Evolutionary conservation across 2,797 vertebrate species (phyloP).

Genomic region (Etheostoma nigrum): DNA sequence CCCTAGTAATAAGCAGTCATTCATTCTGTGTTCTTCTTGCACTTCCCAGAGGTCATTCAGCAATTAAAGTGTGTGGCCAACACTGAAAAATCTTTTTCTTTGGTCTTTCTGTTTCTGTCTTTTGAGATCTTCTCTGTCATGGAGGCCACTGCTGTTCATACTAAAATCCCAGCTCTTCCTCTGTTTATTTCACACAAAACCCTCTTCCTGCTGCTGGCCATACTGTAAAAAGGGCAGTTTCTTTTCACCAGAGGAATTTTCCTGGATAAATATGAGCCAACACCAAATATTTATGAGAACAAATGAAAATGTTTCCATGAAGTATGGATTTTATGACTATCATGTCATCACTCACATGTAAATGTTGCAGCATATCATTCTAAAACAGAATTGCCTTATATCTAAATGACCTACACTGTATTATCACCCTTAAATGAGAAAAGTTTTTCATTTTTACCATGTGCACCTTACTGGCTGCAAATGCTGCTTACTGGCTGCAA

Average conservation of each 20-base stretch:
- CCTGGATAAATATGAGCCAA: conserved; percentile 10
- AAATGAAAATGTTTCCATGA: conserved; percentile 13
- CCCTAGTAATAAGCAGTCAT: conserved; percentile 46
- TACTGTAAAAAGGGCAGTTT: conserved; percentile 13
- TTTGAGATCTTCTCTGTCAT: background rate
- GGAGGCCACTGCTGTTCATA: conserved; percentile 4
- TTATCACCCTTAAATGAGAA: conserved; percentile 19
- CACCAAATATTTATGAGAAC: conserved; percentile 15
- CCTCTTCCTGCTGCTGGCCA: conserved; percentile 2
- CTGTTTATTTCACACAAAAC: conserved; percentile 29
- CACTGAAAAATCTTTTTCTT: conserved; percentile 30
- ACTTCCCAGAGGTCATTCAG: conserved; percentile 44
- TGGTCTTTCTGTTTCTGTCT: conserved; percentile 15
- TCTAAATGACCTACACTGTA: background rate
- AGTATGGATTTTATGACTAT: background rate
- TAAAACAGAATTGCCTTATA: background rate
- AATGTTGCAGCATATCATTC: background rate
- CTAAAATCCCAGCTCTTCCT: conserved; percentile 12
- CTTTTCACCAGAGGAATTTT: conserved; percentile 8
- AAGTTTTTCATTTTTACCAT: background rate
- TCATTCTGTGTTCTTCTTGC: conserved; percentile 44
- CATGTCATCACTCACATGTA: conserved; percentile 6
- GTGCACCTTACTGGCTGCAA: background rate
- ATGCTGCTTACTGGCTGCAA: background rate
- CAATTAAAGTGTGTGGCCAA: conserved; percentile 45